Conservation (phyloP, 2,113 vertebrate species). For the Corythoichthys haematopterus region DNA sequence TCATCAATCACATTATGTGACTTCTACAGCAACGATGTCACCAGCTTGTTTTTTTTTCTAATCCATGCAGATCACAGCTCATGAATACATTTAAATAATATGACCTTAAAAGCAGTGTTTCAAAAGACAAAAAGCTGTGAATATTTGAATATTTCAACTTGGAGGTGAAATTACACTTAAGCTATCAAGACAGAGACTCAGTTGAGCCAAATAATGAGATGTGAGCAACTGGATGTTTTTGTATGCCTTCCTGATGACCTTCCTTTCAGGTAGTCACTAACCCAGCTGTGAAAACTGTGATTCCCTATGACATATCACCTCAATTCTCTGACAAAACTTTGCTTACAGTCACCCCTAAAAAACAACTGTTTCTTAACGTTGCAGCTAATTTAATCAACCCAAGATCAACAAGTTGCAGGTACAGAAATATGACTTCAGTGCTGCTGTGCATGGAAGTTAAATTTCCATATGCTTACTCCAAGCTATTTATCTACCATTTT, state of each 20-base stretch:
- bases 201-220: slow-evolving; percentile 35
- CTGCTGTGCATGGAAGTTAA: slow-evolving; percentile 3
- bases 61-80: slow-evolving; percentile 55
- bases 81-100: slow-evolving; percentile 63
- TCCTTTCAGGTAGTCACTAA: slow-evolving; percentile 40
- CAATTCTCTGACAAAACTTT: slow-evolving; percentile 34
- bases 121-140: slow-evolving; percentile 45
- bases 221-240: slow-evolving; percentile 31
- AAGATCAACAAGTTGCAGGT: slow-evolving; percentile 30
- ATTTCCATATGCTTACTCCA: slow-evolving; percentile 30
- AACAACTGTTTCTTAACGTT: slow-evolving; percentile 7
- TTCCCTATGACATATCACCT: slow-evolving; percentile 38
- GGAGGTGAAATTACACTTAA: slow-evolving; percentile 59
- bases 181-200: slow-evolving; percentile 40
- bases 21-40: slow-evolving; percentile 27
- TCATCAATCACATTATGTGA: slow-evolving; percentile 54
- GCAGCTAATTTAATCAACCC: slow-evolving; percentile 7
- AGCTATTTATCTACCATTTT: slow-evolving; percentile 35
- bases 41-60: slow-evolving; percentile 30
- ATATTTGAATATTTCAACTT: slow-evolving; percentile 44
- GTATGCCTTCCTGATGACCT: slow-evolving; percentile 49
- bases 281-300: slow-evolving; percentile 50
- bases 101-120: slow-evolving; percentile 60
- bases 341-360: slow-evolving; percentile 3
- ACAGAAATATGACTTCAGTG: slow-evolving; percentile 13